Evolutionary conservation across 2,888 invertebrate genomes (phyloP), one percentile per base, ranked within the genome.

Genomic region (Zhengitettix transpicula): DNA sequence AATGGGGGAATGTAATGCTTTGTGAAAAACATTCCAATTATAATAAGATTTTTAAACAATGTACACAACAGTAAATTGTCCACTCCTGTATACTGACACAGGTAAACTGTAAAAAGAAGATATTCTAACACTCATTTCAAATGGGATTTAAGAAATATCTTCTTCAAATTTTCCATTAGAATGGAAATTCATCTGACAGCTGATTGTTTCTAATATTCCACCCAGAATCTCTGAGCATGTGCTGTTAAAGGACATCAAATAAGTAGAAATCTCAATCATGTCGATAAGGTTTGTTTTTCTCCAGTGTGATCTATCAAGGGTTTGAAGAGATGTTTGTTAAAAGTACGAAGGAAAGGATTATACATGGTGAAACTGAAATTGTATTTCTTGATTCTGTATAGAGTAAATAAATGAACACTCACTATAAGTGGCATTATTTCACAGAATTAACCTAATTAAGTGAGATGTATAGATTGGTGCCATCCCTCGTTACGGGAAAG

Each of bases 161-260:
- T n/a, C n/a, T n/a, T 28, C 28, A 28, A 28, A 28, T 28, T 2
- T 28, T 28, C 28, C 28, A 28, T 28, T 28, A 28, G 28, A 5
- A 7, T 28, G 28, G 28, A 28, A 28, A 28, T 28, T 28, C 28
- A 28, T 28, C 7, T 28, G 28, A 28, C 28, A 28, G 28, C 47
- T 1, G 40, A 57, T 15, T 42, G 12, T 58, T 16, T 54, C 58
- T 40, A n/a, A 14, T 40, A 58, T 54, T 54, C 58, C 55, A 47
- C 47, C 56, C 56, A 60, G 60, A 53, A 57, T 57, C 62, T 62
- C 60, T 62, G 62, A 40, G 62, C 62, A 62, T 56, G 54, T 62
- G 60, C 58, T 55, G 40, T 58, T 58, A 52, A 47, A 14, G 47
- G 47, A 47, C 47, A 47, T 47, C 12, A 47, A 14, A 47, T 14